Evolutionary conservation across 2,113 vertebrate genomes (phyloP).

Genomic region (Lepus americanus): DNA sequence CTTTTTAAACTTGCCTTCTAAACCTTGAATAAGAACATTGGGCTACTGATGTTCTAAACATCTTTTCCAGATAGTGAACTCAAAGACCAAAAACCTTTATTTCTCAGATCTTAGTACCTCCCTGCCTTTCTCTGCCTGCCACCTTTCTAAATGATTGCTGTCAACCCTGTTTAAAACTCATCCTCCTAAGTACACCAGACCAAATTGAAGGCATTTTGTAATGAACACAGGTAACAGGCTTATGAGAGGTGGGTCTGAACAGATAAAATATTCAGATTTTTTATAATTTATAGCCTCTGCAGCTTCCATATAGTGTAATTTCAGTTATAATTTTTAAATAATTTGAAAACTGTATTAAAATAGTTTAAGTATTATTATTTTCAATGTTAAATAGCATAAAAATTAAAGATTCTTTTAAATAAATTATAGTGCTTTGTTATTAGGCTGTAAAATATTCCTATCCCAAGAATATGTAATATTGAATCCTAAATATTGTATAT

Average conservation of each 20-base stretch:
- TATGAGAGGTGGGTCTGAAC: neutral
- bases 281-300: neutral
- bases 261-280: neutral
- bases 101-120: neutral
- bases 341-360: conserved; percentile 27
- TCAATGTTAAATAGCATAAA: conserved; percentile 19
- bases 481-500: conserved; percentile 32
- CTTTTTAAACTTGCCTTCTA: conserved; percentile 29
- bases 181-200: neutral
- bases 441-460: conserved; percentile 44
- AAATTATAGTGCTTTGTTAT: neutral
- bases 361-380: conserved; percentile 15
- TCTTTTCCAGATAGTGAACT: conserved; percentile 20
- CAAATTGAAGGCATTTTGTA: conserved; percentile 4
- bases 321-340: conserved; percentile 5
- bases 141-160: neutral
- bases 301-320: neutral
- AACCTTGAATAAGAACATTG: conserved; percentile 1
- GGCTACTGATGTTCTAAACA: neutral
- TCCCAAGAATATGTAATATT: neutral
- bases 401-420: conserved; percentile 53
- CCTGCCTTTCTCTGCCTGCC: neutral
- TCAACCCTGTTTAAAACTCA: conserved; percentile 13
- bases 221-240: neutral
- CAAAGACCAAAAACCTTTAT: neutral